Conservation (phyloP, 2,797 vertebrate genomes). For the Orientallactaga sibirica region DNA sequence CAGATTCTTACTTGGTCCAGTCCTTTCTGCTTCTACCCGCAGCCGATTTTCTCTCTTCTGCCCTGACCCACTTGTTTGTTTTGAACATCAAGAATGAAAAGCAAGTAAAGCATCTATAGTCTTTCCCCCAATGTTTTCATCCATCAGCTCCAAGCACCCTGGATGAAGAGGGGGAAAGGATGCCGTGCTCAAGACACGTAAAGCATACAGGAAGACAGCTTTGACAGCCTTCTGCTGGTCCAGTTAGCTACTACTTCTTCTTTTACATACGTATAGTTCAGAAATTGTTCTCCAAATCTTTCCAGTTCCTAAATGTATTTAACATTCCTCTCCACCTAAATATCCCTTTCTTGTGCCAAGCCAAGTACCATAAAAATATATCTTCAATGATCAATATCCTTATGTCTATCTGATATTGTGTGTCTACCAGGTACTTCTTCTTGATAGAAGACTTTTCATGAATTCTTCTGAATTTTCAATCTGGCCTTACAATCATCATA, state of each 20-base stretch:
- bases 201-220: neutral
- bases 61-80: neutral
- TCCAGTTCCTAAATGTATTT: neutral
- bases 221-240: neutral
- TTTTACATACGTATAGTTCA: neutral
- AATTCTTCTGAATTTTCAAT: neutral
- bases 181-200: neutral
- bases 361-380: neutral
- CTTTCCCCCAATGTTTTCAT: neutral
- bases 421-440: neutral
- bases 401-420: neutral
- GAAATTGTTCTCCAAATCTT: neutral
- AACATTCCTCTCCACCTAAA: neutral
- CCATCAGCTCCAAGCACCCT: too few relatives aligned
- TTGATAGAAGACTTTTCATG: neutral
- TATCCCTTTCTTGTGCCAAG: neutral
- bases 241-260: neutral
- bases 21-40: neutral
- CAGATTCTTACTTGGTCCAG: neutral
- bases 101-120: too few relatives aligned
- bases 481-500: neutral
- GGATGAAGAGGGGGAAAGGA: neutral
- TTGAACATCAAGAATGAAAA: neutral
- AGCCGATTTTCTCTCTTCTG: neutral
- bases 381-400: neutral